phyloP scores from a whole-genome alignment of 1,140 invertebrate genomes.

The Polyergus mexicanus region DNA sequence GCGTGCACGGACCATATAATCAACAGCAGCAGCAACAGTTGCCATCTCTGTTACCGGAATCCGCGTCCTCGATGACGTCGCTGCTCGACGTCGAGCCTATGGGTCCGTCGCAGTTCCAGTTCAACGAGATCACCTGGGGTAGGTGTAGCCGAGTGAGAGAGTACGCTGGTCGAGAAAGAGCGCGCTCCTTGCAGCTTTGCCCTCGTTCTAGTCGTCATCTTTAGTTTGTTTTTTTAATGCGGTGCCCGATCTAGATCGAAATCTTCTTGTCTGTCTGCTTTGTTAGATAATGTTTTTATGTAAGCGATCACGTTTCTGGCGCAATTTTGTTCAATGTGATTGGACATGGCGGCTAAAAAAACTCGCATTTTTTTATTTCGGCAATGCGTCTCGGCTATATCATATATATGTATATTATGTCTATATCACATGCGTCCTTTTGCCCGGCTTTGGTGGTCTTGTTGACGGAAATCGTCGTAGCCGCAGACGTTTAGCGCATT shows the following conservation, averaged over 20 bases:
- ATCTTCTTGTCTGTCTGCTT: slow-evolving; percentile 8
- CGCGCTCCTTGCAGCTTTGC: slow-evolving; percentile 2
- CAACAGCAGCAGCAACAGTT: slow-evolving; percentile 65
- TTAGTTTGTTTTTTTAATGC: slow-evolving; percentile 10
- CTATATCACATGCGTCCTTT: slow-evolving; percentile 1
- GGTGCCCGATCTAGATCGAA: slow-evolving; percentile 38
- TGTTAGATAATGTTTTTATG: slow-evolving; percentile 30
- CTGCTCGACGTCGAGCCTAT: slow-evolving; percentile 74
- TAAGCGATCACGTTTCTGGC: neutral
- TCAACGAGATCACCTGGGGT: slow-evolving; percentile 86
- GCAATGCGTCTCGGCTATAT: neutral
- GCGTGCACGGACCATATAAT: slow-evolving; percentile 80
- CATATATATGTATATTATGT: no score
- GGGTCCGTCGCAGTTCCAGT: slow-evolving; percentile 79
- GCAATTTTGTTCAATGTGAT: slow-evolving; percentile 14
- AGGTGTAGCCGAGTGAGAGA: slow-evolving; percentile 71
- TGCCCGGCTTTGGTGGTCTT: neutral
- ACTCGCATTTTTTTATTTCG: neutral
- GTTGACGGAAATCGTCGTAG: slow-evolving; percentile 38
- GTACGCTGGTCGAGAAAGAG: neutral
- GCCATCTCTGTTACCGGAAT: slow-evolving; percentile 68
- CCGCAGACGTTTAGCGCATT: slow-evolving; percentile 48
- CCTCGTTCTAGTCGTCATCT: neutral
- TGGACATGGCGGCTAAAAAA: neutral
- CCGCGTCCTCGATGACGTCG: slow-evolving; percentile 77